A percentile compares a stretch with the other conserved stretches of the same genome.
Conservation (phyloP, 2,797 vertebrate genomes). For the Gymnoscopelus braueri region DNA sequence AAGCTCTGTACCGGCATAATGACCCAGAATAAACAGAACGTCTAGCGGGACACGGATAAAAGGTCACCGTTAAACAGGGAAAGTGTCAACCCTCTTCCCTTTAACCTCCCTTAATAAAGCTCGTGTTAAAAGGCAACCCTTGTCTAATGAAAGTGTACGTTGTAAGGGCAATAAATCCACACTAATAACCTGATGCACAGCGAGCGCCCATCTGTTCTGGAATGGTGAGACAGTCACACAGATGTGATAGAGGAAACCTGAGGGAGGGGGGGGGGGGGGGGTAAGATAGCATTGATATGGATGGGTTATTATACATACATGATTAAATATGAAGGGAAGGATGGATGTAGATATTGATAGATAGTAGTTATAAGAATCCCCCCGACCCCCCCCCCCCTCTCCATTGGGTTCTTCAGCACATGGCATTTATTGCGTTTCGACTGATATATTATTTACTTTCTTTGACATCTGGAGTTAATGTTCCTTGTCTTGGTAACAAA, state of each 20-base stretch:
- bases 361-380: constrained; percentile 52
- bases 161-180: constrained; percentile 64
- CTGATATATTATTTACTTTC: constrained; percentile 84
- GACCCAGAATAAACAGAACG: constrained; percentile 21
- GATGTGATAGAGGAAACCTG: constrained; percentile 62
- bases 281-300: constrained; percentile 66
- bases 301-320: constrained; percentile 60
- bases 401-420: constrained; percentile 75
- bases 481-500: constrained; percentile 86
- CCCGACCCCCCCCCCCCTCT: too few relatives aligned
- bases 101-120: constrained; percentile 43
- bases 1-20: constrained; percentile 9
- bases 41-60: constrained; percentile 10
- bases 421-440: constrained; percentile 75
- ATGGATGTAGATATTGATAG: constrained; percentile 63
- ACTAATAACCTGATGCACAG: constrained; percentile 59
- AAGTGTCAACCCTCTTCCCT: constrained; percentile 39
- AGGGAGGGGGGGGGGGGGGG: constrained; percentile 46
- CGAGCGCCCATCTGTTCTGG: constrained; percentile 67
- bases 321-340: constrained; percentile 44
- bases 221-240: constrained; percentile 50
- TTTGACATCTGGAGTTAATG: constrained; percentile 88
- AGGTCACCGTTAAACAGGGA: constrained; percentile 30
- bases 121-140: constrained; percentile 51
- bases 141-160: constrained; percentile 60